These are phyloP conservation scores for Equus quagga DNA, from an alignment of 2,113 vertebrate genomes.

Conservation along the genomic window DNA sequence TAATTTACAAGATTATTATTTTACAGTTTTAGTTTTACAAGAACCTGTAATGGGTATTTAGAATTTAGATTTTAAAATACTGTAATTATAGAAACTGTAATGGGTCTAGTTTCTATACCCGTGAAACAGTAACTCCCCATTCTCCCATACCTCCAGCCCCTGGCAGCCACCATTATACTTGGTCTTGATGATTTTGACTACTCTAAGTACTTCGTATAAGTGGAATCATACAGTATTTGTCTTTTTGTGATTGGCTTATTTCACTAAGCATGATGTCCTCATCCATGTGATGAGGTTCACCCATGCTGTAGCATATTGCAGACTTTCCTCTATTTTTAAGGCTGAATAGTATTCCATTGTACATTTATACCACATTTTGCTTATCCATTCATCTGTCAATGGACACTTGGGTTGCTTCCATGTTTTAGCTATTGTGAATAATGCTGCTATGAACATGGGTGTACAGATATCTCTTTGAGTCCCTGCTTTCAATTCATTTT, in stretches of 20 bases:
- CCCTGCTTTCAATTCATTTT: not conserved
- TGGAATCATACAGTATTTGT: not conserved
- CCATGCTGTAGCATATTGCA: not conserved
- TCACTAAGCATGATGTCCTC: not conserved
- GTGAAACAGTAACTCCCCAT: not conserved
- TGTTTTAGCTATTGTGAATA: not conserved
- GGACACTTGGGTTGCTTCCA: not conserved
- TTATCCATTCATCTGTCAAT: not conserved
- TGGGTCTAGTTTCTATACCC: not conserved
- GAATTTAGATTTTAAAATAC: no score
- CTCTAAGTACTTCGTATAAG: not conserved
- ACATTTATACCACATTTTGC: not conserved
- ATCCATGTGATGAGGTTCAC: not conserved
- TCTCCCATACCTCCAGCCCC: not conserved
- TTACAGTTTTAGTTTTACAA: no score
- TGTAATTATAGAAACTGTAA: no score
- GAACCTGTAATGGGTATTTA: no score
- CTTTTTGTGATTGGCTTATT: conserved; percentile 3
- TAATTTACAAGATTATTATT: no score
- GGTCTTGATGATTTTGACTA: conserved; percentile 2
- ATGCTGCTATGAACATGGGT: not conserved
- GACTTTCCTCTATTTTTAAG: not conserved
- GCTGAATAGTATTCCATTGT: not conserved
- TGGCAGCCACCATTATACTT: not conserved
- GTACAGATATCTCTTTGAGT: not conserved